Base-by-base conservation (phyloP, 92 coral and sea anemone genomes). In the Umimayanthus chanpuru region DNA sequence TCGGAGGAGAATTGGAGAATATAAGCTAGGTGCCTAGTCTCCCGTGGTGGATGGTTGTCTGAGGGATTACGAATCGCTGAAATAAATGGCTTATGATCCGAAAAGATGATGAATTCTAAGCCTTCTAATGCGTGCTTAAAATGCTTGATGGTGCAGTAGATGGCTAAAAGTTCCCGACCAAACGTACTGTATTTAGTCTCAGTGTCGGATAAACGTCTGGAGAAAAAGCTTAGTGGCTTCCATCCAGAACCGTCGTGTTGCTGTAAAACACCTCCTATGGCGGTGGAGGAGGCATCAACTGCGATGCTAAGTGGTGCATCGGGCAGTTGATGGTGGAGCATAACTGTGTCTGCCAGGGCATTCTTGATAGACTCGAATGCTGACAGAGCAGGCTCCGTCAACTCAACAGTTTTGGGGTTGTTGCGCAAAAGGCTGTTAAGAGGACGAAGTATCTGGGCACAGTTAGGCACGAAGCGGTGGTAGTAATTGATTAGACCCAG, bases 221-320 rank as follows among this genome's bases (percentile, higher is more conserved):
- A 83, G 20, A 83, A 83, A 55, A 83, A 83, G 73, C 77, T 76
- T 65, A 83, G 88, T 81, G 85, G 88, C 73, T 64, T 73, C 88
- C 88, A 83, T 65, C 70, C 88, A 7, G 36, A 65, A 43, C 73
- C 47, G 79, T 65, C 78, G 5, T 67, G 40, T 20, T 83, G 88
- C 16, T 83, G 88, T 1, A 83, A 79, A 40, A 65, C 88, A 1
- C 77, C 88, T 12, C 88, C 88, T 2, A 61, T 76, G 47, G 88
- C 88, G 28, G 47, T 76, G 40, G 70, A 43, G 9, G 80, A 83
- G 43, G 85, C 85, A 49, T 81, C 85, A 4, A 70, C 67, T 43
- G 67, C 67, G 75, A 81, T 5, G 58, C 85, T 50, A 1, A 81
- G 85, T 44, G 49, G 56, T 26, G 85, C 85, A 81, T 81, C 73